Base-by-base conservation (phyloP, 2,888 invertebrate genomes). In the Dicranocentrus wangi region DNA sequence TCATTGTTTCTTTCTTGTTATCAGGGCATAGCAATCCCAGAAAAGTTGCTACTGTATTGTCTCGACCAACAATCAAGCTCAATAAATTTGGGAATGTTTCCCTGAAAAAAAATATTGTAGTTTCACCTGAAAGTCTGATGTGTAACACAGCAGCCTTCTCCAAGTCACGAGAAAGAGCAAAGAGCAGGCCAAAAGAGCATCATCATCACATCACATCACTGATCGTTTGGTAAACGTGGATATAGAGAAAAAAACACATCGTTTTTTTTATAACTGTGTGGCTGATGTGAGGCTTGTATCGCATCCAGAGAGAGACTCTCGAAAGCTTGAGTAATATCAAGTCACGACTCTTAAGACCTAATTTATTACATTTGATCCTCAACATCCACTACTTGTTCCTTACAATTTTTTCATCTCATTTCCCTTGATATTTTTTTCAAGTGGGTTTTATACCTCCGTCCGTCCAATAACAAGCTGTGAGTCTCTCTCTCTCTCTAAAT, bases 131-230 rank as follows among this genome's bases (percentile, higher is more conserved):
- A 47, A 47, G 43, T 1, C 27, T 51, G 47, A 60, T 72, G 80
- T 81, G 80, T 81, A 81, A 81, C 80, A 81, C 80, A 43, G 80
- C 80, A 81, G 80, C 80, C 25, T 75, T 53, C 53, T 51, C 53
- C 69, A 47, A 75, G 80, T 81, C 80, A 81, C 80, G 80, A 81
- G 63, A 73, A 39, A 68, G 70, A 73, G 69, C 75, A 71, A 71
- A 61, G 71, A 53, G 69, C 70, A 70, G 47, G 17, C 58, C 70
- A 70, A 39, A 39, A 21, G 55, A 69, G 39, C 55, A 78, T 71
- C 66, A 70, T 65, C 65, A 73, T 80, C 71, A 32, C 55, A 78
- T 71, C 63, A 47, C 15, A 13, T 27, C n/a, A 23, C 32, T n/a
- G n/a, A 42, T n/a, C n/a, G n/a, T n/a, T n/a, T n/a, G n/a, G n/a